Evolutionary conservation across 2,888 invertebrate genomes (phyloP), one percentile per base, ranked within the genome.

Genomic region (Caenorhabditis sp.): DNA sequence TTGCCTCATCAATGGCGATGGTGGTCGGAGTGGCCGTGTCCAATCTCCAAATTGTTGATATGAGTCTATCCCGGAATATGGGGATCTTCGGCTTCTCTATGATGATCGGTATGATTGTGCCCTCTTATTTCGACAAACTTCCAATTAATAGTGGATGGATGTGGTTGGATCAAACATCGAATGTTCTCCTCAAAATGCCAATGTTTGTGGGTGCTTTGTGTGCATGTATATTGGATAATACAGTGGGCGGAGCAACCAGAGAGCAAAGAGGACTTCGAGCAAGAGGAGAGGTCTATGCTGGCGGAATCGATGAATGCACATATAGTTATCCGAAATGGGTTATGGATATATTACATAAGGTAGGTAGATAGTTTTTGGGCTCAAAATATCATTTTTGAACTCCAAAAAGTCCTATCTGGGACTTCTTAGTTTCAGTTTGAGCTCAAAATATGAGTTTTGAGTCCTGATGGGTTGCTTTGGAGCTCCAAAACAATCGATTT

Each of bases 51-150:
- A 93, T 70, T n/a, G 82, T 95, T 50, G 91, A 94, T 85, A 89
- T 95, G 76, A 92, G 93, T 88, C 93, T 93, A 27, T 91, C 94
- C 0, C 90, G 95, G 63, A 95, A 95, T 90, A 90, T 95, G 54
- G 94, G 94, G 88, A 93, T 95, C 78, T 91, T 95, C 38, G 95
- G 95, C 21, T 92, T 94, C 84, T 93, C 94, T 1, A 90, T 95
- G 71, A 94, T 95, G 90, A 92, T 94, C 85, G 94, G 94, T 2
- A 88, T 95, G 90, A 91, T 88, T 59, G 79, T 89, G 3, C 86
- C 86, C 8, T 67, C 75, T 10, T 86, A 83, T 58, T 84, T 82
- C 72, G 76, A 25, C 12, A 49, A 59, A 12, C 68, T 70, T 64
- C 81, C 82, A n/a, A 70, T 74, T 0, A 26, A 70, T 17, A 65